Evolutionary conservation across 2,113 vertebrate genomes (phyloP), one percentile per base, ranked within the genome.

Genomic region (Sinocyclocheilus anshuiensis): DNA sequence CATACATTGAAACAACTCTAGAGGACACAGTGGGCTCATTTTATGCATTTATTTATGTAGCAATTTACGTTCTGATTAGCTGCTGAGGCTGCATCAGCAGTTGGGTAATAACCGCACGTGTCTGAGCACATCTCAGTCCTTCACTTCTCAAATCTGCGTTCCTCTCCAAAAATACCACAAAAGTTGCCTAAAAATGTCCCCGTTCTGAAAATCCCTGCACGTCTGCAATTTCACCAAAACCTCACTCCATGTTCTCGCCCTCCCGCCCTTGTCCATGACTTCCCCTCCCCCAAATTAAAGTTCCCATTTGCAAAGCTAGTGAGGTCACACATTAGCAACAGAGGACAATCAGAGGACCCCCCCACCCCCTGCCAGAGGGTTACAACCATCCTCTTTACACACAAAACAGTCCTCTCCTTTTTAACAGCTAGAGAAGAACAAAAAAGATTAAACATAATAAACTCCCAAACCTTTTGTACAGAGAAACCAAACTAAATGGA

Each of bases 401-500:
- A 89, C 88, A 90, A 61, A 80, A 90, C 89, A 93, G 91, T 93
- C 93, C 93, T 93, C 92, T 93, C 86, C 91, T 94, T 95, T 94
- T 95, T 94, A 94, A 95, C 93, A 95, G 91, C 94, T 94, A 95
- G 92, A 94, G 92, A 90, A 89, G 81, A 94, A 95, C 86, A 89
- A 90, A 94, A 94, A 91, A 89, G 93, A 94, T 94, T 94, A 92
- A 95, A 94, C 94, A 94, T 94, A 95, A 94, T 94, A 95, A 95
- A 95, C 94, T 95, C 94, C 95, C 94, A 95, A 95, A 95, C 93
- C 94, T 95, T 95, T 94, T 94, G 92, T 93, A 95, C 94, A 95
- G 93, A 94, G 92, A 95, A 95, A 92, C 93, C 93, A 95, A 95
- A 95, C 94, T 93, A 95, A 94, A 94, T 94, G 93, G 94, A 94